These are phyloP conservation scores for Ectobius pallidus DNA, from an alignment of 2,888 invertebrate species.

Conservation along the genomic window DNA sequence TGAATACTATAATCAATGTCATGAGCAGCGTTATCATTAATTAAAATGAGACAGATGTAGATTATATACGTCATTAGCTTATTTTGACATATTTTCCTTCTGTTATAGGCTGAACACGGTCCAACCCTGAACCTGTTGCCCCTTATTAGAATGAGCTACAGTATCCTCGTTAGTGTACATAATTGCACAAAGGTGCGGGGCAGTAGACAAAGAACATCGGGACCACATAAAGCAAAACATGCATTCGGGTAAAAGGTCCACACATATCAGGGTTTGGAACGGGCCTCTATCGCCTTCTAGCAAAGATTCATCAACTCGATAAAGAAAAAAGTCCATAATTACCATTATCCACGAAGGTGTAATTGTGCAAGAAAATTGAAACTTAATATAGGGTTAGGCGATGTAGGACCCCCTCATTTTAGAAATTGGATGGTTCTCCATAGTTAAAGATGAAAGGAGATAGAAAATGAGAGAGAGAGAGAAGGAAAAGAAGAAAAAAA, in stretches of 20 bases:
- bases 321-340: slow-evolving; percentile 38
- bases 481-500: slow-evolving; percentile 3
- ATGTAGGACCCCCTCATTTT: slow-evolving; percentile 36
- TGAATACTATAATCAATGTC: too few species aligned
- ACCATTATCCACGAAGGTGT: slow-evolving; percentile 42
- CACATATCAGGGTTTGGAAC: not conserved
- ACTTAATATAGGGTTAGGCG: slow-evolving; percentile 42
- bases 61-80: too few species aligned
- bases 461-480: not conserved
- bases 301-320: slow-evolving; percentile 38
- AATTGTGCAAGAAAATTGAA: slow-evolving; percentile 43
- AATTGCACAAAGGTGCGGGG: too few species aligned
- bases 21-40: too few species aligned
- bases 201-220: too few species aligned
- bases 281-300: slow-evolving; percentile 18
- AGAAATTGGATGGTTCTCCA: slow-evolving; percentile 38
- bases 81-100: too few species aligned
- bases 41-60: too few species aligned
- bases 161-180: not conserved
- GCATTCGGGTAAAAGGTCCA: not conserved
- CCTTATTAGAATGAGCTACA: too few species aligned
- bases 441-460: slow-evolving; percentile 26
- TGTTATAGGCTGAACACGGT: too few species aligned
- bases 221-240: not conserved
- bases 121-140: too few species aligned